Evolutionary conservation across 2,797 vertebrate species (phyloP).

Genomic region (Ispidina picta): DNA sequence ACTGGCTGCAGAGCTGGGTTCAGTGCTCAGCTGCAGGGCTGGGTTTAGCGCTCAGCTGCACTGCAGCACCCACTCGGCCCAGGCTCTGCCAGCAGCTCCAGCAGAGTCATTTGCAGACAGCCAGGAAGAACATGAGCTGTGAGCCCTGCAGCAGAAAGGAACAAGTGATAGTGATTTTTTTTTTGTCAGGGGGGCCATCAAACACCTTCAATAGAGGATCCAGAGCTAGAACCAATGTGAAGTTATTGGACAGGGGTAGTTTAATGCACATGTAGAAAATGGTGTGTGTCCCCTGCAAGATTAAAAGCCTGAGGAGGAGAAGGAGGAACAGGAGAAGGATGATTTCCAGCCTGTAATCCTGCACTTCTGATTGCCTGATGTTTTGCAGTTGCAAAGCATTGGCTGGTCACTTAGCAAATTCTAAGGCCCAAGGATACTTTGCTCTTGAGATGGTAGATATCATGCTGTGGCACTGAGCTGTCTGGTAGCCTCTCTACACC

Average conservation of each 20-base stretch:
- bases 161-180: too few relatives aligned
- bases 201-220: not conserved
- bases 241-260: not conserved
- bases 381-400: not conserved
- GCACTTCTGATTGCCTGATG: not conserved
- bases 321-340: too few relatives aligned
- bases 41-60: not conserved
- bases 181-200: not conserved
- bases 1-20: not conserved
- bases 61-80: not conserved
- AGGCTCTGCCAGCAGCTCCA: not conserved
- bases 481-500: rapidly evolving
- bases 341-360: not conserved
- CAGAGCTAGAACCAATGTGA: not conserved
- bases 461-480: not conserved
- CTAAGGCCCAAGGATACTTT: not conserved
- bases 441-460: not conserved
- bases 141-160: not conserved
- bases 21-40: not conserved
- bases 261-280: not conserved
- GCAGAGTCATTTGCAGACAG: rapidly evolving
- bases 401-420: not conserved
- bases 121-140: not conserved
- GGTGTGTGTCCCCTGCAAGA: rapidly evolving
- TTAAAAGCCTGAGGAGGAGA: not conserved